Evolutionary conservation across 2,113 vertebrate species (phyloP).

Genomic region (Gopherus flavomarginatus): DNA sequence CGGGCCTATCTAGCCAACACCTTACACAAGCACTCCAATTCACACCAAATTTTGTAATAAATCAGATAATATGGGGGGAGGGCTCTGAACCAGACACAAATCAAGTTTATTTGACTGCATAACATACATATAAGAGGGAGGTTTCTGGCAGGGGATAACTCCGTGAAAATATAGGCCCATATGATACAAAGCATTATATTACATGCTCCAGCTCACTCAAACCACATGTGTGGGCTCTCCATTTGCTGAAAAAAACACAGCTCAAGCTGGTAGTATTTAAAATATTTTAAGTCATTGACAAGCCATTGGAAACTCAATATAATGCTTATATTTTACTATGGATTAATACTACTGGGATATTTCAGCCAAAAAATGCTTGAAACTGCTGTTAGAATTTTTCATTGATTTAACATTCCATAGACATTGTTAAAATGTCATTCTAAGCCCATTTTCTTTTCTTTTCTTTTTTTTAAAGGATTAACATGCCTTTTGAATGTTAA

Average conservation of each 20-base stretch:
- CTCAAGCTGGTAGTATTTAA: not conserved
- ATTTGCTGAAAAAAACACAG: not conserved
- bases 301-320: not conserved
- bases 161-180: not conserved
- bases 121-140: not conserved
- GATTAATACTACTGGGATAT: not conserved
- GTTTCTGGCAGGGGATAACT: not conserved
- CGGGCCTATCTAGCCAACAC: not conserved
- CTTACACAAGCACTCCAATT: not conserved
- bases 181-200: not conserved
- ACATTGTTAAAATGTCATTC: conserved; percentile 68
- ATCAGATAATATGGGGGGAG: not conserved
- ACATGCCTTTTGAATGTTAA: conserved; percentile 67
- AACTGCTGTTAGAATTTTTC: conserved; percentile 62
- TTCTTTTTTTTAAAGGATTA: conserved; percentile 66
- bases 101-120: not conserved
- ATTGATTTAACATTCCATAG: conserved; percentile 51
- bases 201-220: not conserved
- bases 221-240: not conserved
- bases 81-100: not conserved
- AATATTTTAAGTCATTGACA: not conserved
- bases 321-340: not conserved
- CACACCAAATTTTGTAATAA: not conserved
- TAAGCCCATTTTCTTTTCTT: conserved; percentile 62
- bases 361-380: conserved; percentile 44